Percentiles rank a stretch among this genome's conserved stretches.
Conservation (phyloP, 2,888 invertebrate genomes). For the Papilio elwesi region DNA sequence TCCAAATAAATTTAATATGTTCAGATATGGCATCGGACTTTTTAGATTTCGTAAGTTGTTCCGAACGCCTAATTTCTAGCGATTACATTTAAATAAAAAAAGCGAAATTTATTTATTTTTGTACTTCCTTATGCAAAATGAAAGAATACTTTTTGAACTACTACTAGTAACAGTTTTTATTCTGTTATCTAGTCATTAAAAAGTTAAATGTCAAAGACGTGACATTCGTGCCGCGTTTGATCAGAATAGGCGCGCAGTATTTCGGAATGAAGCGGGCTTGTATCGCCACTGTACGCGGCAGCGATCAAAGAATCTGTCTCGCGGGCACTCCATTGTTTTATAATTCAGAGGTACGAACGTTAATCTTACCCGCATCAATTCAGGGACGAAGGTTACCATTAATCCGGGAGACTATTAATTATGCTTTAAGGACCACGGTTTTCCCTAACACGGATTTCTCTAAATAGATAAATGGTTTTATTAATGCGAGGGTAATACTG, state of each 20-base stretch:
- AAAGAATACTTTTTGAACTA: too few relatives aligned
- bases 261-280: not conserved
- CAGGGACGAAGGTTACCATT: conserved; percentile 52
- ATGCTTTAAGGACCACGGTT: conserved; percentile 52
- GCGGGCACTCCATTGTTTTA: conserved; percentile 24
- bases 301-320: conserved; percentile 23
- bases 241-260: not conserved
- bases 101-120: not conserved
- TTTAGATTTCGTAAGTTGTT: conserved; percentile 13
- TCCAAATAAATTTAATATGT: conserved; percentile 32
- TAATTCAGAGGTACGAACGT: conserved; percentile 31
- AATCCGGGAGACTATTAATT: conserved; percentile 60
- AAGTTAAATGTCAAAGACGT: not conserved
- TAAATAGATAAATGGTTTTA: conserved; percentile 33
- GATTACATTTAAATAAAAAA: not conserved
- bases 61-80: not conserved
- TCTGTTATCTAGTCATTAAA: too few relatives aligned
- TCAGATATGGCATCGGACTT: conserved; percentile 1
- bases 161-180: too few relatives aligned
- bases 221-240: not conserved
- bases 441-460: conserved; percentile 32
- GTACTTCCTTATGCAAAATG: too few relatives aligned
- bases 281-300: not conserved
- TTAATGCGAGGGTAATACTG: conserved; percentile 23
- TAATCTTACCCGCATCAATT: conserved; percentile 42